A percentile compares a stretch with the other conserved stretches of the same genome.
Evolutionary conservation across 1,140 invertebrate genomes (phyloP).

Genomic region (Procambarus clarkii): DNA sequence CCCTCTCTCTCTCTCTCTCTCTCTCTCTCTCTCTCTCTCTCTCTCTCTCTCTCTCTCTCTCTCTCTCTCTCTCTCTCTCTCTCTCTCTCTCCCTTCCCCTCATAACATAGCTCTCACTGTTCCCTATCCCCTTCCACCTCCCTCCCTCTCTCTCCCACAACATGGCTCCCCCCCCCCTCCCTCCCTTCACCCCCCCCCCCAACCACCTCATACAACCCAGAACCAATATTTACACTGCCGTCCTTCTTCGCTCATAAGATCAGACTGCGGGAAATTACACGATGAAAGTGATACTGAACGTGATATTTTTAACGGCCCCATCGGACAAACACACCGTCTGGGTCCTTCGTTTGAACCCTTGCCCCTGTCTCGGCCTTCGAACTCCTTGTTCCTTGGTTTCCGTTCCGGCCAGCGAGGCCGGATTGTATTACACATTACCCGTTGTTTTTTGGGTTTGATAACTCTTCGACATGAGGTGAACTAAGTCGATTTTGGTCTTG

Average conservation of each 20-base stretch:
- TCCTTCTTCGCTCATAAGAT: constrained; percentile 69
- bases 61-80: background rate
- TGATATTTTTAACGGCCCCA: constrained; percentile 66
- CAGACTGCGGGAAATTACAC: constrained; percentile 68
- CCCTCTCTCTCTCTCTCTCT: too few species aligned
- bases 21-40: background rate
- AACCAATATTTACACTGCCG: constrained; percentile 54
- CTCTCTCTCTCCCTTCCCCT: background rate
- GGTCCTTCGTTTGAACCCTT: background rate
- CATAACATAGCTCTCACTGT: too few species aligned
- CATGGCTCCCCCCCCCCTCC: background rate
- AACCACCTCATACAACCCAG: constrained; percentile 46
- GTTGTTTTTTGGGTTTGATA: too few species aligned
- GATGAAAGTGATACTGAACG: constrained; percentile 65
- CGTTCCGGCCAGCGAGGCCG: too few species aligned
- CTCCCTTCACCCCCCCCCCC: background rate
- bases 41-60: background rate
- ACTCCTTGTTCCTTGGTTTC: background rate
- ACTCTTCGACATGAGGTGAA: too few species aligned
- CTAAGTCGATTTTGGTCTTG: too few species aligned
- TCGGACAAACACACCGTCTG: constrained; percentile 48
- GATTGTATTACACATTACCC: too few species aligned
- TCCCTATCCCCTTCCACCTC: background rate
- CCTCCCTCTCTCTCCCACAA: background rate
- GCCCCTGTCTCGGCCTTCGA: background rate